phyloP scores from a whole-genome alignment of 2,888 invertebrate genomes.

The Penaeus monodon region DNA sequence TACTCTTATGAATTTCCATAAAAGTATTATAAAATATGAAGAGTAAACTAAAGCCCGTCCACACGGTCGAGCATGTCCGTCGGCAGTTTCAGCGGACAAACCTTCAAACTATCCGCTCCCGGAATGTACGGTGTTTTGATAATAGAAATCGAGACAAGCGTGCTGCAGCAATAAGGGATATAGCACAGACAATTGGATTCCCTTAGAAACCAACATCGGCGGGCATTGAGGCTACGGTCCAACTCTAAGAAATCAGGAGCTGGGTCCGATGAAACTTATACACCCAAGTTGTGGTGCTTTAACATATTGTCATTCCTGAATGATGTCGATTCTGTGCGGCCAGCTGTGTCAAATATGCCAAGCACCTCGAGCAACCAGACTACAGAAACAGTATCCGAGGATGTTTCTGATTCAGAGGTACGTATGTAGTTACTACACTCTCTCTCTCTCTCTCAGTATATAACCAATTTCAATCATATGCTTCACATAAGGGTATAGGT shows the following conservation, averaged over 20 bases:
- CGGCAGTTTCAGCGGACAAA: too few species aligned
- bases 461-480: constrained; percentile 1
- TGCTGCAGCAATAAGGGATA: constrained; percentile 10
- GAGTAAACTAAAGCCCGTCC: too few species aligned
- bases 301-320: constrained; percentile 9
- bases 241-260: constrained; percentile 2
- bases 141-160: not conserved
- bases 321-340: constrained; percentile 1
- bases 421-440: constrained; percentile 1
- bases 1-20: too few species aligned
- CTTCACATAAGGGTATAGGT: too few species aligned
- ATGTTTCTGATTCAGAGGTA: constrained; percentile 9
- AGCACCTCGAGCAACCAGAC: constrained; percentile 6
- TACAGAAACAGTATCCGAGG: constrained; percentile 16
- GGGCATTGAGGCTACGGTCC: not conserved
- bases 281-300: constrained; percentile 12
- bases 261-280: constrained; percentile 1
- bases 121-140: not conserved
- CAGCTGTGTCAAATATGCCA: constrained; percentile 13
- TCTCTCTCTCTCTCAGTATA: not conserved
- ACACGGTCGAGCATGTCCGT: too few species aligned
- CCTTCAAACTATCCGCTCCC: too few species aligned
- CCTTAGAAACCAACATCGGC: constrained; percentile 5
- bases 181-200: constrained; percentile 16
- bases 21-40: too few species aligned